These are phyloP conservation scores for Panulirus ornatus DNA, from an alignment of 1,140 invertebrate species.

Conservation along the genomic window DNA sequence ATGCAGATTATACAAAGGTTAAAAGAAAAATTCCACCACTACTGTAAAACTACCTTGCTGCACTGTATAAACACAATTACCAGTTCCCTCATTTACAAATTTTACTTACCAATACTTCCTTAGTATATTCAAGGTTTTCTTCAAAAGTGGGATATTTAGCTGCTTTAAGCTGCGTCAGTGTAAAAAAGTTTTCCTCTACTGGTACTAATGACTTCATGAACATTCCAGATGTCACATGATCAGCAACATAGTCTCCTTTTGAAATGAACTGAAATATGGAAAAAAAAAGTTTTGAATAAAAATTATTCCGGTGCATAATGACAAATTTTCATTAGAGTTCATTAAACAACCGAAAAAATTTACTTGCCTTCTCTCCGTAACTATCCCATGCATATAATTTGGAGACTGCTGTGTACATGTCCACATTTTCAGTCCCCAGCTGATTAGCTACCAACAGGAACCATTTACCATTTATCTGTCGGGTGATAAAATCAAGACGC, in stretches of 20 bases:
- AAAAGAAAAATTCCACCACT: no score
- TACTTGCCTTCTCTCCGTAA: not conserved
- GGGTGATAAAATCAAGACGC: no score
- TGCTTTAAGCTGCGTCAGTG: conserved; percentile 19
- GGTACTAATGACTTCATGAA: conserved; percentile 19
- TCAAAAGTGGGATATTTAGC: conserved; percentile 16
- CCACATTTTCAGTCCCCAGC: not conserved
- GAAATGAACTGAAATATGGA: not conserved
- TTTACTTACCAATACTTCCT: conserved; percentile 21
- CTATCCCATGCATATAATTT: not conserved
- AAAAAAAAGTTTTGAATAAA: no score
- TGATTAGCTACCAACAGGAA: conserved; percentile 26
- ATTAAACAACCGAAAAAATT: not conserved
- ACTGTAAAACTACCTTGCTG: no score
- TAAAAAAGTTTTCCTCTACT: conserved; percentile 27
- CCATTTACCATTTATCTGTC: conserved; percentile 7
- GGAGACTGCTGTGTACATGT: not conserved
- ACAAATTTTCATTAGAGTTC: not conserved
- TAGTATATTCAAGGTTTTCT: conserved; percentile 28
- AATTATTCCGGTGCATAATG: no score
- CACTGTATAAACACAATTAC: no score
- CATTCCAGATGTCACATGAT: conserved; percentile 30
- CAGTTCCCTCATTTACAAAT: no score
- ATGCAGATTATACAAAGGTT: no score
- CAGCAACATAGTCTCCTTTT: conserved; percentile 30